Conservation (phyloP, 2,888 invertebrate genomes). For the Mimas tiliae region DNA sequence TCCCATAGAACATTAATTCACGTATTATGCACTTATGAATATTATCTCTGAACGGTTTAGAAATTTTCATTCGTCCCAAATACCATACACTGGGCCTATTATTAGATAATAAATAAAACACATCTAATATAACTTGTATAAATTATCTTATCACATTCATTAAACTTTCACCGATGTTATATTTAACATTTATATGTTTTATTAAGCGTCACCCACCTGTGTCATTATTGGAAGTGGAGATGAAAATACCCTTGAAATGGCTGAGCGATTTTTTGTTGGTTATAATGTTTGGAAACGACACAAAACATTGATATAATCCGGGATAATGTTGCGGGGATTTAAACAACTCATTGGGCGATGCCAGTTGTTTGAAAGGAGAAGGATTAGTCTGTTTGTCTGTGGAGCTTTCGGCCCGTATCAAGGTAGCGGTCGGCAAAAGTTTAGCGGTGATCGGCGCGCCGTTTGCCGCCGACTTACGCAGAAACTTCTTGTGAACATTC, state of each 20-base stretch:
- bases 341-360: conserved; percentile 71
- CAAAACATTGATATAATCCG: conserved; percentile 76
- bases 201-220: conserved; percentile 45
- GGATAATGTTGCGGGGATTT: conserved; percentile 72
- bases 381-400: conserved; percentile 73
- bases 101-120: conserved; percentile 46
- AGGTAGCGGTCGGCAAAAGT: conserved; percentile 50
- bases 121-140: conserved; percentile 50
- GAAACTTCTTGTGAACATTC: conserved; percentile 57
- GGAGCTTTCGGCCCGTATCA: conserved; percentile 47
- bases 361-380: conserved; percentile 69
- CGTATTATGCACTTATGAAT: conserved; percentile 26
- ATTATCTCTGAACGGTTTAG: conserved; percentile 26
- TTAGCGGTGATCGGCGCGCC: conserved; percentile 49
- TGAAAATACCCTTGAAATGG: conserved; percentile 12
- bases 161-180: conserved; percentile 64
- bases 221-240: conserved; percentile 31
- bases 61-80: conserved; percentile 32
- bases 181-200: conserved; percentile 44
- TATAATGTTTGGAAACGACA: conserved; percentile 63
- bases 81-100: conserved; percentile 32
- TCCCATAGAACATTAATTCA: conserved; percentile 7
- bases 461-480: conserved; percentile 63
- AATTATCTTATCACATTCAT: conserved; percentile 60
- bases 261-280: conserved; percentile 46